Conservation (phyloP, 2,888 invertebrate genomes). For the Orthosia gracilis region DNA sequence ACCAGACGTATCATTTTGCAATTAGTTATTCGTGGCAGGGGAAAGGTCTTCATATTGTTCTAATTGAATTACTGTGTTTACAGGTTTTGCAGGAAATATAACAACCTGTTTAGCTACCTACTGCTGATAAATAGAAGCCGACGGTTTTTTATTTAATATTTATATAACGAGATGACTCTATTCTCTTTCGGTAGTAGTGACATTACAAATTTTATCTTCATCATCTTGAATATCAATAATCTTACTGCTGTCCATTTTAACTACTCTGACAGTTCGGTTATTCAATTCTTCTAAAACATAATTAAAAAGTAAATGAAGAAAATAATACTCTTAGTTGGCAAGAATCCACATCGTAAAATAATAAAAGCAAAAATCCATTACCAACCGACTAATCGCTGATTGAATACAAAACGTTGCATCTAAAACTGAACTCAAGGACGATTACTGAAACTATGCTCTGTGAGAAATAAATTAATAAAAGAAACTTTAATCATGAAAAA, state of each 20-base stretch:
- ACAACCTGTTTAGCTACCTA: conserved; percentile 1
- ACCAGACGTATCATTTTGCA: conserved; percentile 59
- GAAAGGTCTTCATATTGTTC: conserved; percentile 49
- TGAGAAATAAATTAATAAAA: conserved; percentile 26
- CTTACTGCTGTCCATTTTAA: not conserved
- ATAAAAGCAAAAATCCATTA: conserved; percentile 4
- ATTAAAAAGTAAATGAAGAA: conserved; percentile 10
- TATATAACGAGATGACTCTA: not conserved
- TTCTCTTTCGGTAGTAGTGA: not conserved
- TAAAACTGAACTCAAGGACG: conserved; percentile 52
- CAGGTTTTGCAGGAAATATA: conserved; percentile 15
- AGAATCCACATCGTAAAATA: conserved; percentile 2
- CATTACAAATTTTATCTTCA: not conserved
- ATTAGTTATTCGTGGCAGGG: conserved; percentile 43
- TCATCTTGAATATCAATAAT: not conserved
- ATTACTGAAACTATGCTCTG: conserved; percentile 20
- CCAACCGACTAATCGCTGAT: not conserved
- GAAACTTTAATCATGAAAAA: conserved; percentile 31
- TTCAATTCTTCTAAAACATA: not conserved
- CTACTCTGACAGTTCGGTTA: not conserved
- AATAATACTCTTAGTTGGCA: not conserved
- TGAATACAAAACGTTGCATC: conserved; percentile 22
- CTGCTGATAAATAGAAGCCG: not conserved
- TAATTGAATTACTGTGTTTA: conserved; percentile 11
- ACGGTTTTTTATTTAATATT: conserved; percentile 1